Conservation (phyloP, 2,797 vertebrate genomes). For the Molossus alvarezi region DNA sequence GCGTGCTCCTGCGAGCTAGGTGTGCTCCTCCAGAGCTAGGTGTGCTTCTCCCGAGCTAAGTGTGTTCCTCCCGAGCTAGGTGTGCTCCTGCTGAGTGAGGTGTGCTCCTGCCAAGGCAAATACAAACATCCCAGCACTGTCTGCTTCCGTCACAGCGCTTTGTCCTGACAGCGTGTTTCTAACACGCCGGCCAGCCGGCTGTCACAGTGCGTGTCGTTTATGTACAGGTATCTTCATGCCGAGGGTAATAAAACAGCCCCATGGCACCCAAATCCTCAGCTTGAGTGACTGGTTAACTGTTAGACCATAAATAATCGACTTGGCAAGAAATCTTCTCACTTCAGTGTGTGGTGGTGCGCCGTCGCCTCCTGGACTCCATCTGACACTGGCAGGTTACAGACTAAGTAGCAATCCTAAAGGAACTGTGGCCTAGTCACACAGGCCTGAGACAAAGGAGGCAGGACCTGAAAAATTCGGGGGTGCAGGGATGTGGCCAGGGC, state of each 20-base stretch:
- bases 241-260: conserved; percentile 80
- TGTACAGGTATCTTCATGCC: conserved; percentile 78
- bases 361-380: conserved; percentile 24
- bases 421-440: neutral
- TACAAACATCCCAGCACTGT: neutral
- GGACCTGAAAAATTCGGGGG: neutral
- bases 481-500: fast-evolving
- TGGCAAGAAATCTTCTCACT: conserved; percentile 72
- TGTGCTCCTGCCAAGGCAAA: neutral
- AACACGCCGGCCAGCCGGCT: conserved; percentile 78
- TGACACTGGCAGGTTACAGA: conserved; percentile 14
- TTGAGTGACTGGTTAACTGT: conserved; percentile 80
- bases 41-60: too few relatives aligned
- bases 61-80: too few relatives aligned
- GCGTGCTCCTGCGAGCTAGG: too few relatives aligned
- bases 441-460: neutral
- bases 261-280: conserved; percentile 28
- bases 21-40: too few relatives aligned
- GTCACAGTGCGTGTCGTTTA: conserved; percentile 83
- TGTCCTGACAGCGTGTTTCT: conserved; percentile 36
- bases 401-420: neutral
- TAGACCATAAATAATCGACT: conserved; percentile 79
- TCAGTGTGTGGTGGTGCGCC: neutral
- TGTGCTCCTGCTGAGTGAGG: neutral
- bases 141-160: neutral